Conservation (phyloP, 2,888 invertebrate genomes). For the Drosophila mimica region DNA sequence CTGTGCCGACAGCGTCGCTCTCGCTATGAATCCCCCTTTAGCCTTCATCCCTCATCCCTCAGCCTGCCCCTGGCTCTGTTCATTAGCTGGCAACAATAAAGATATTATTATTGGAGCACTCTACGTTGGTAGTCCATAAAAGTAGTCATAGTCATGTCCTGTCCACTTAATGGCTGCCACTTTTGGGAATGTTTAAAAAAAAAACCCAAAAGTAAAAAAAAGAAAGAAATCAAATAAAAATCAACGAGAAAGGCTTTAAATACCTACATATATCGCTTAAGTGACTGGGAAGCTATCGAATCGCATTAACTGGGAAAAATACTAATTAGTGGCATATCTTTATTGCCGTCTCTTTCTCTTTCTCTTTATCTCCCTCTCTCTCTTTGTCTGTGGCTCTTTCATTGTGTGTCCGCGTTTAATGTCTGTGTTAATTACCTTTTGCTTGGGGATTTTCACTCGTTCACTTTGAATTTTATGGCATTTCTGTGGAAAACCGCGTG, state of each 20-base stretch:
- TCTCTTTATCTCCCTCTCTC: neutral
- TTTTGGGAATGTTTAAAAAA: conserved; percentile 48
- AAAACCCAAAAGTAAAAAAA: conserved; percentile 18
- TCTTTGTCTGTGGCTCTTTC: neutral
- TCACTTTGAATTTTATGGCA: conserved; percentile 62
- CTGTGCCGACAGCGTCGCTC: conserved; percentile 50
- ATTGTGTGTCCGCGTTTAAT: conserved; percentile 48
- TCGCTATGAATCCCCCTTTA: neutral
- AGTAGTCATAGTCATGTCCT: conserved; percentile 61
- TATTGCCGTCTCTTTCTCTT: conserved; percentile 6
- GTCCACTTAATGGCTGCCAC: conserved; percentile 67
- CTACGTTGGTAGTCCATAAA: conserved; percentile 60
- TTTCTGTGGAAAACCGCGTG: conserved; percentile 73
- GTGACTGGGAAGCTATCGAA: conserved; percentile 75
- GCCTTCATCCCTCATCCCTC: neutral
- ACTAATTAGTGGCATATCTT: conserved; percentile 83
- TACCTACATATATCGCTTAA: conserved; percentile 47
- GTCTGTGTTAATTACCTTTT: conserved; percentile 71
- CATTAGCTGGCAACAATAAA: conserved; percentile 70
- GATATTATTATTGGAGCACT: conserved; percentile 63
- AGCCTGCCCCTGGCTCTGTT: conserved; percentile 22
- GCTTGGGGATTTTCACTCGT: conserved; percentile 62
- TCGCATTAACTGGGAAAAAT: conserved; percentile 76
- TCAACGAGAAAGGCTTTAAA: conserved; percentile 77
- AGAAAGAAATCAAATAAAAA: conserved; percentile 69